Evolutionary conservation across 2,797 vertebrate genomes (phyloP).

Genomic region (Rhynchotus rufescens): DNA sequence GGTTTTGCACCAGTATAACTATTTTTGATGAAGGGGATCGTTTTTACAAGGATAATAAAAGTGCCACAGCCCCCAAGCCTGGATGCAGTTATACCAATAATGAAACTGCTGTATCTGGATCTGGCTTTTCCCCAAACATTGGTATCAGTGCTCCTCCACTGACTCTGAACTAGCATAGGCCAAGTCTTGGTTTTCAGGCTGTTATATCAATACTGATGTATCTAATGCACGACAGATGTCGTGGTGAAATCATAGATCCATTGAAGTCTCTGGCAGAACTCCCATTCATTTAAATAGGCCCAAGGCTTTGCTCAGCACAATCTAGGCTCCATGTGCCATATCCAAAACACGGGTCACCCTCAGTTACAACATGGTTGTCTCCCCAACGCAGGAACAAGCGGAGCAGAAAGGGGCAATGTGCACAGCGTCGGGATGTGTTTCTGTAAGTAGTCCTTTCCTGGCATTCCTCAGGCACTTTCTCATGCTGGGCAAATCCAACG

Average conservation of each 20-base stretch:
- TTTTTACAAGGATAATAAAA: not conserved
- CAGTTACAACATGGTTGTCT: not conserved
- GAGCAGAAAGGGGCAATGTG: not conserved
- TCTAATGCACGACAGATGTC: slow-evolving; percentile 39
- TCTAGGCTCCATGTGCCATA: not conserved
- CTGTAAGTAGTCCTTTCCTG: not conserved
- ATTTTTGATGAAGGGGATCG: not conserved
- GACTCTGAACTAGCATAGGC: not conserved
- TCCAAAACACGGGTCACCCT: not conserved
- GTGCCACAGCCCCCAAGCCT: not conserved
- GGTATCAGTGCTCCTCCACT: not conserved
- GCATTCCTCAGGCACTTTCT: not conserved
- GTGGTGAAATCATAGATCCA: slow-evolving; percentile 43
- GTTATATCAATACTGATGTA: not conserved
- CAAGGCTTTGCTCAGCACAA: slow-evolving; percentile 15
- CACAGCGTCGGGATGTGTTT: not conserved
- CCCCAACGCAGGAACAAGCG: not conserved
- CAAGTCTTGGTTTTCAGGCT: slow-evolving; percentile 40
- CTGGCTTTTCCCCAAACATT: not conserved
- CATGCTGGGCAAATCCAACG: not conserved
- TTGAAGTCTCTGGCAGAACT: slow-evolving; percentile 49
- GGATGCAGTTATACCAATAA: slow-evolving; percentile 19
- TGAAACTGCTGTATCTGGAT: not conserved
- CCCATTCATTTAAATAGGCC: not conserved
- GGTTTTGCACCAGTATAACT: not conserved